Base-by-base conservation (phyloP, 2,113 vertebrate species). In the Cebidichthys violaceus region DNA sequence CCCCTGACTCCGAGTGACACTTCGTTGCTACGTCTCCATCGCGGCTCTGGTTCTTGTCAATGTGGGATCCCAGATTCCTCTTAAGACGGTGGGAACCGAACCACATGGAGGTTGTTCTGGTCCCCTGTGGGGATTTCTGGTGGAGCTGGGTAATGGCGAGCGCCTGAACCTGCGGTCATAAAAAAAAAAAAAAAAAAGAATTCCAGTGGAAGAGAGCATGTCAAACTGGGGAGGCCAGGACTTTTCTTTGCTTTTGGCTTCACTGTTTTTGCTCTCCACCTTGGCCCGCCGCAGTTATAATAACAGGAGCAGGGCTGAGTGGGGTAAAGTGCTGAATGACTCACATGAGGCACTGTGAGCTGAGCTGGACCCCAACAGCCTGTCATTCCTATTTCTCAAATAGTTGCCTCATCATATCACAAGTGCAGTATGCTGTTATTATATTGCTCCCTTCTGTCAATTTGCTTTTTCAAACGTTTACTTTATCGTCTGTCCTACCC, bases 71-170 rank as follows among this genome's bases (percentile, higher is more conserved):
- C 67, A 70, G 77, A 86, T 83, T 90, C 86, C 65, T 80, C 79
- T 89, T 84, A 86, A 82, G 86, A 89, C 84, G 66, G 76, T 78
- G 84, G 88, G 24, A 91, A 89, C 81, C 81, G 75, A 90, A 93
- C 88, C 89, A 82, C 78, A 81, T 54, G 45, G 84, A 72, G 52
- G 43, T 88, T 86, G 79, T 55, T 70, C 52, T 64, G 61, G 47
- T 83, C 76, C 77, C 74, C 66, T 29, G 31, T 57, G 88, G 91
- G 24, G 90, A 88, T 83, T 90, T 83, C 82, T 89, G 80, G 62
- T 77, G 57, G 55, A 85, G 83, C 22, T 85, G 85, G 86, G 85
- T 90, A 88, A 87, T 87, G 74, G 75, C 55, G 68, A 85, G 73
- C 6, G 62, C 66, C 74, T 89, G 76, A 90, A 88, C 75, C 70